Conservation (phyloP, 1,140 invertebrate genomes). For the Aradophagus sp. region DNA sequence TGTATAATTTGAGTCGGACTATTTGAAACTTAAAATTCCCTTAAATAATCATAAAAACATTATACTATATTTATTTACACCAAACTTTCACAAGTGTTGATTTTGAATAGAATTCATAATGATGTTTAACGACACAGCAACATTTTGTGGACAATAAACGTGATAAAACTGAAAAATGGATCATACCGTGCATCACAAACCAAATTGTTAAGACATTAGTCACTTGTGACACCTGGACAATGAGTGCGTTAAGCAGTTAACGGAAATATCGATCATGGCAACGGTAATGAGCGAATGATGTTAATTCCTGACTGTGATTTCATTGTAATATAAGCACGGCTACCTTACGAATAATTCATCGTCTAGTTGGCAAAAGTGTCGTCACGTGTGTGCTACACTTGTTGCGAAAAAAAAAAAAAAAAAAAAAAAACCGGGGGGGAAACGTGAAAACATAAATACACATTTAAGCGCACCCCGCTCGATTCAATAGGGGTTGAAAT, state of each 20-base stretch:
- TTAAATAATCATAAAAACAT: no score
- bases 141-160: conserved; percentile 26
- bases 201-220: conserved; percentile 31
- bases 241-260: conserved; percentile 35
- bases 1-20: no score
- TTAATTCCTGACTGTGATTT: conserved; percentile 58
- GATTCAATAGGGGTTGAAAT: conserved; percentile 70
- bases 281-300: conserved; percentile 60
- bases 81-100: no score
- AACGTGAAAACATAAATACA: no score
- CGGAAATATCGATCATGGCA: conserved; percentile 46
- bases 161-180: conserved; percentile 43
- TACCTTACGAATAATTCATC: conserved; percentile 56
- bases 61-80: no score
- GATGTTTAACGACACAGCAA: no score
- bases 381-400: conserved; percentile 64
- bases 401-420: conserved; percentile 64
- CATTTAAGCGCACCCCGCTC: conserved; percentile 37
- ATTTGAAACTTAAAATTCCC: no score
- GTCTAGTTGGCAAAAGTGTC: conserved; percentile 18
- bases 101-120: no score
- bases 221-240: conserved; percentile 43
- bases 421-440: conserved; percentile 48
- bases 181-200: conserved; percentile 34
- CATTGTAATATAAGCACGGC: conserved; percentile 51